phyloP scores from a whole-genome alignment of 2,113 vertebrate genomes.

The Amblyornis subalaris region DNA sequence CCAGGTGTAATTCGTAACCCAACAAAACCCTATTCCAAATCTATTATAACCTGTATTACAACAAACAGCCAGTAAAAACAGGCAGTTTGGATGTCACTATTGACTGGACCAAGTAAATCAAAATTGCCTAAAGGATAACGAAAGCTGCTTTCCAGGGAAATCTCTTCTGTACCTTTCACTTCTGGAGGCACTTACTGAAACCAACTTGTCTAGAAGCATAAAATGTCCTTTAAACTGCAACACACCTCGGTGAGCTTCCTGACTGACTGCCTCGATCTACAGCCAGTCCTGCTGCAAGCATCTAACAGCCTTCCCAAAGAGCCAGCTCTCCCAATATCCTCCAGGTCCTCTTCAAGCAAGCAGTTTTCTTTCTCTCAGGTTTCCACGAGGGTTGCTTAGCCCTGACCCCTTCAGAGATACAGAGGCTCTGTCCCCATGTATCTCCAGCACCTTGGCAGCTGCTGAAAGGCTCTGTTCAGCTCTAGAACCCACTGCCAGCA shows the following conservation, averaged over 20 bases:
- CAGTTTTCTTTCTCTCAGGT: background rate
- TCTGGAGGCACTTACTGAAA: background rate
- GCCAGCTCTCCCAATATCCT: background rate
- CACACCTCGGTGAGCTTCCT: background rate
- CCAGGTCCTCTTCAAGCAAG: background rate
- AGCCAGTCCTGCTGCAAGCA: background rate
- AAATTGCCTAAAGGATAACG: background rate
- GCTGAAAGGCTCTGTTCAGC: background rate
- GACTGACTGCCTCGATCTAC: fast-evolving
- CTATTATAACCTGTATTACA: background rate
- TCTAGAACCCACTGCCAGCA: background rate
- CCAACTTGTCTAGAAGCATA: background rate
- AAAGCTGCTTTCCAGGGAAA: background rate
- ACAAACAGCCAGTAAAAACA: background rate
- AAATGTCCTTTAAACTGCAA: background rate
- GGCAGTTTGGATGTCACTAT: background rate
- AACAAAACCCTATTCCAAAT: background rate
- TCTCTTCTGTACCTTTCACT: background rate
- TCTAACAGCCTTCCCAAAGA: background rate
- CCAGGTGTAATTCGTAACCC: background rate
- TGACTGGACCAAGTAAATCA: background rate
- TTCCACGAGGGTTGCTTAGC: fast-evolving
- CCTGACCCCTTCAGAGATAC: background rate
- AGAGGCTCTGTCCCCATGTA: background rate
- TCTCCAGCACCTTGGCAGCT: background rate